Percentiles rank a stretch among this genome's conserved stretches.
These are phyloP conservation scores for Heteronetta atricapilla DNA, from an alignment of 2,113 vertebrate species.

Conservation along the genomic window DNA sequence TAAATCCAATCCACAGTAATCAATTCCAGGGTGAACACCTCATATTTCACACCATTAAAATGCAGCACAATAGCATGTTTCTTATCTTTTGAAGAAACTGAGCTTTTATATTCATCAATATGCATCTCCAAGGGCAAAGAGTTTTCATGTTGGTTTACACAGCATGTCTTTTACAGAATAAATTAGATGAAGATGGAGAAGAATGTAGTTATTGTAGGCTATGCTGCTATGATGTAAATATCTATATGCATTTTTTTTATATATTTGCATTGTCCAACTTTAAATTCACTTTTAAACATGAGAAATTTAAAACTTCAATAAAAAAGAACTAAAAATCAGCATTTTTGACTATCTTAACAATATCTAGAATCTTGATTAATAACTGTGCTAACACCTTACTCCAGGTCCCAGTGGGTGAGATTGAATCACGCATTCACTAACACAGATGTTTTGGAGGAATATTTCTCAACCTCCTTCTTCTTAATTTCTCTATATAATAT, in stretches of 20 bases:
- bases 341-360: not conserved
- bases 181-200: constrained; percentile 14
- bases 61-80: not conserved
- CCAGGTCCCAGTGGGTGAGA: not conserved
- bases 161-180: not conserved
- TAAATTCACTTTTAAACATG: not conserved
- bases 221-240: not conserved
- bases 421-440: not conserved
- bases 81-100: constrained; percentile 59
- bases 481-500: not conserved
- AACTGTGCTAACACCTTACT: not conserved
- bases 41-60: constrained; percentile 60
- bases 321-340: not conserved
- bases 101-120: constrained; percentile 34
- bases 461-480: not conserved
- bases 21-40: constrained; percentile 27
- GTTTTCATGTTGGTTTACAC: constrained; percentile 13
- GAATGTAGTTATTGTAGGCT: not conserved
- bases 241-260: not conserved
- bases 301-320: not conserved
- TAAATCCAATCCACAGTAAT: constrained; percentile 56
- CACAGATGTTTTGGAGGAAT: not conserved
- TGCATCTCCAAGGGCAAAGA: constrained; percentile 24
- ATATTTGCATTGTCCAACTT: not conserved
- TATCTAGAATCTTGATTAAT: not conserved